These are phyloP conservation scores for Spinus pinus DNA, from an alignment of 2,797 vertebrate genomes.

Conservation along the genomic window DNA sequence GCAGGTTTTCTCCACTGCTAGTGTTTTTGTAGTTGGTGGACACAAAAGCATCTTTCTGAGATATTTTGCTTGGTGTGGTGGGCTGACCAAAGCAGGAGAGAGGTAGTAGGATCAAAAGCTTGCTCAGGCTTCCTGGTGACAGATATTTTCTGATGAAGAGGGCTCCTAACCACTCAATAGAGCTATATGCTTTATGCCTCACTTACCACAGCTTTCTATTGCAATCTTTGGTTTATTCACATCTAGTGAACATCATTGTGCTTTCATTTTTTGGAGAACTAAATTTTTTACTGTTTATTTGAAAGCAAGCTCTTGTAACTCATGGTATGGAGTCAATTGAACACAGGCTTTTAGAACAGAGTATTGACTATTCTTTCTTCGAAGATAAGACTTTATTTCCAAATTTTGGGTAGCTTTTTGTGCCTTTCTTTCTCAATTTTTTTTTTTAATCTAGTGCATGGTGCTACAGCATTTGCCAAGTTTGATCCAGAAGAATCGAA, in stretches of 20 bases:
- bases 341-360: not conserved
- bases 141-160: not conserved
- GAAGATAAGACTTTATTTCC: not conserved
- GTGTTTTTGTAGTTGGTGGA: not conserved
- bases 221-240: not conserved
- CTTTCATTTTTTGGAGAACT: not conserved
- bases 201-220: not conserved
- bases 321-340: not conserved
- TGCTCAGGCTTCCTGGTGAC: not conserved
- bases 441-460: not conserved
- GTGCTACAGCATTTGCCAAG: slow-evolving; percentile 5
- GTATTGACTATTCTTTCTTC: not conserved
- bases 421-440: not conserved
- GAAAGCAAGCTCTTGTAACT: not conserved
- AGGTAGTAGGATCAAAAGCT: not conserved
- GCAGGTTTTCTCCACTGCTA: fast-evolving
- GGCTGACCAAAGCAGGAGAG: not conserved
- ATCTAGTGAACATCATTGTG: not conserved
- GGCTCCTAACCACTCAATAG: not conserved
- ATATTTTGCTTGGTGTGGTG: not conserved
- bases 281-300: not conserved
- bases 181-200: not conserved
- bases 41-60: not conserved
- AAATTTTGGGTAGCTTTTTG: not conserved
- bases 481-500: slow-evolving; percentile 61